phyloP scores from a whole-genome alignment of 2,888 invertebrate genomes.

The Laothoe populi region DNA sequence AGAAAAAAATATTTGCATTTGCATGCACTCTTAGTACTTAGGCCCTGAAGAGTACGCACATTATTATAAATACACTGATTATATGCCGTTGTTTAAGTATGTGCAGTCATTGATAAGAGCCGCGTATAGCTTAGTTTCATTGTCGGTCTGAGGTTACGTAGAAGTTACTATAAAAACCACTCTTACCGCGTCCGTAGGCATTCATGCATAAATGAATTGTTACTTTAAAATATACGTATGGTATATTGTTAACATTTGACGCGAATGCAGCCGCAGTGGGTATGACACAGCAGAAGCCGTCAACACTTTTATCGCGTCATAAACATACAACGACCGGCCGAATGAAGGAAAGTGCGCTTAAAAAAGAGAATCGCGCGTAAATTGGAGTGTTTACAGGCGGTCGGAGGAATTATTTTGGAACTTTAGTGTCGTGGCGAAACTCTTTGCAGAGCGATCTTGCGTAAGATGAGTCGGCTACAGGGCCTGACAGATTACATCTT shows the following conservation, averaged over 20 bases:
- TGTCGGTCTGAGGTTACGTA: too few species aligned
- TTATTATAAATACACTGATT: too few species aligned
- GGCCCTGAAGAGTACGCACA: too few species aligned
- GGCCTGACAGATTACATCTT: constrained; percentile 59
- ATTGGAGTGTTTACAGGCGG: constrained; percentile 67
- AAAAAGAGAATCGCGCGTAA: constrained; percentile 62
- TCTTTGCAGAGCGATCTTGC: constrained; percentile 57
- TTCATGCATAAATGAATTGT: constrained; percentile 11
- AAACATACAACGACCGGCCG: constrained; percentile 56
- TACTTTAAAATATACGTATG: neutral
- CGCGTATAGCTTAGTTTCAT: too few species aligned
- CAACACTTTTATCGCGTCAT: constrained; percentile 59
- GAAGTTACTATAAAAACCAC: neutral
- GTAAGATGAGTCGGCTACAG: constrained; percentile 53
- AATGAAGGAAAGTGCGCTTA: constrained; percentile 64
- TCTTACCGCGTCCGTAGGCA: neutral
- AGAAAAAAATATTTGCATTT: too few species aligned
- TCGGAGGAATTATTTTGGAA: constrained; percentile 67
- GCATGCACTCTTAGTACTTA: too few species aligned
- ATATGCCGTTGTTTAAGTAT: too few species aligned
- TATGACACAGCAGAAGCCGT: constrained; percentile 54
- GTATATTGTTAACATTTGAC: neutral
- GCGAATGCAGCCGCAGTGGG: constrained; percentile 7
- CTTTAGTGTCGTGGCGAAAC: constrained; percentile 74
- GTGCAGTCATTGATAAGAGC: too few species aligned